These are phyloP conservation scores for Caenorhabditis sp. DNA, from an alignment of 2,888 invertebrate genomes.

Conservation along the genomic window DNA sequence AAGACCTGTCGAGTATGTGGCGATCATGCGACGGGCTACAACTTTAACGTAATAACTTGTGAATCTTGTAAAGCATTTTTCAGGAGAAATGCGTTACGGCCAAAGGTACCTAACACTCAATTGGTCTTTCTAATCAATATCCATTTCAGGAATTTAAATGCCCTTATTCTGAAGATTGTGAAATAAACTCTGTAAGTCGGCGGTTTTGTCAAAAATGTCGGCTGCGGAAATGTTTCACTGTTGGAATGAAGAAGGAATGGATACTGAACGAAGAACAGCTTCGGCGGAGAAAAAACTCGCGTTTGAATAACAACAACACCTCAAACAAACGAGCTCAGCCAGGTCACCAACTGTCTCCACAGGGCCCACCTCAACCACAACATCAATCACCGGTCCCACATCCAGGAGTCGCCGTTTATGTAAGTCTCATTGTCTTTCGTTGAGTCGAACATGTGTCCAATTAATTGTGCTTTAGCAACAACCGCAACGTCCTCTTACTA, in stretches of 20 bases:
- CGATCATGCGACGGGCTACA: constrained; percentile 82
- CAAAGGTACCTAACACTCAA: constrained; percentile 86
- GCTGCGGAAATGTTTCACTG: constrained; percentile 92
- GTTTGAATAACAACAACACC: constrained; percentile 76
- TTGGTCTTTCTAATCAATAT: neutral
- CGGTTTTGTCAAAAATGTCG: constrained; percentile 97
- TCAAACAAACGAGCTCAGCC: constrained; percentile 51
- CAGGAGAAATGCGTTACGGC: constrained; percentile 92
- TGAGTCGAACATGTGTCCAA: neutral
- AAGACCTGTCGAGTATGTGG: constrained; percentile 82
- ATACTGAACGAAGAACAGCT: constrained; percentile 96
- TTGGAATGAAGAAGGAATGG: constrained; percentile 98
- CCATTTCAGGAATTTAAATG: constrained; percentile 81
- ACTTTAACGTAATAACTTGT: constrained; percentile 82
- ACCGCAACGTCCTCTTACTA: constrained; percentile 56
- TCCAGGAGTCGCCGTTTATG: constrained; percentile 65
- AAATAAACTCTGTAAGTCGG: constrained; percentile 80
- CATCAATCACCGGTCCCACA: constrained; percentile 53
- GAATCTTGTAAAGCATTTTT: constrained; percentile 99
- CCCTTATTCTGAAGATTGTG: constrained; percentile 81
- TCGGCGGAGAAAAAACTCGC: constrained; percentile 81
- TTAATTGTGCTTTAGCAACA: constrained; percentile 47
- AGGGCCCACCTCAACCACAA: constrained; percentile 21
- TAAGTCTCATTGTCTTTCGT: constrained; percentile 20
- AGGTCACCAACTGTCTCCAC: constrained; percentile 56